Percentiles rank a stretch among this genome's conserved stretches.
phyloP scores from a whole-genome alignment of 1,140 invertebrate species.

The Oryctes rhinoceros region DNA sequence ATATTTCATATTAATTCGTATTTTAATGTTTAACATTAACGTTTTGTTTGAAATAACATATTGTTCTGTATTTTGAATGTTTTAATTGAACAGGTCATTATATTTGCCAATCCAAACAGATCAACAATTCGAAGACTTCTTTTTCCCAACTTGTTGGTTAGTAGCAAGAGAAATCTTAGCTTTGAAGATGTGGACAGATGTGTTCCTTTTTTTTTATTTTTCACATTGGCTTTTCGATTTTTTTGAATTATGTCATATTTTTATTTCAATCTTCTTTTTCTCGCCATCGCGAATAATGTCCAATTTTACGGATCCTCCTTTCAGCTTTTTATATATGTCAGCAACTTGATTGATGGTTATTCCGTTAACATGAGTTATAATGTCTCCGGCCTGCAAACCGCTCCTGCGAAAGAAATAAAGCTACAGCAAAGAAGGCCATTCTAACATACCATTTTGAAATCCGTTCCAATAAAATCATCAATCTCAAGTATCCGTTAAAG shows the following conservation, averaged over 20 bases:
- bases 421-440: slow-evolving; percentile 30
- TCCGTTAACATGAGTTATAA: slow-evolving; percentile 83
- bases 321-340: slow-evolving; percentile 62
- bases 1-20: too few relatives aligned
- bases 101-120: too few relatives aligned
- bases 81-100: too few relatives aligned
- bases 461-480: not conserved
- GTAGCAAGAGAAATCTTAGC: too few relatives aligned
- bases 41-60: too few relatives aligned
- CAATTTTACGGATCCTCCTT: slow-evolving; percentile 21
- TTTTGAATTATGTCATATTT: not conserved
- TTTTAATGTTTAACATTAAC: too few relatives aligned
- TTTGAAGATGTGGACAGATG: too few relatives aligned
- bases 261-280: slow-evolving; percentile 33
- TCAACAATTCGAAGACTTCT: too few relatives aligned
- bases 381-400: slow-evolving; percentile 85
- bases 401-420: slow-evolving; percentile 66
- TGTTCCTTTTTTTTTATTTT: not conserved
- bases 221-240: not conserved
- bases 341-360: slow-evolving; percentile 69
- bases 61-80: too few relatives aligned
- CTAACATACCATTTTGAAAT: not conserved
- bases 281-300: slow-evolving; percentile 25
- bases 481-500: not conserved
- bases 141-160: too few relatives aligned